These are phyloP conservation scores for Zelostemma sp. DNA, from an alignment of 1,140 invertebrate genomes.

Conservation along the genomic window DNA sequence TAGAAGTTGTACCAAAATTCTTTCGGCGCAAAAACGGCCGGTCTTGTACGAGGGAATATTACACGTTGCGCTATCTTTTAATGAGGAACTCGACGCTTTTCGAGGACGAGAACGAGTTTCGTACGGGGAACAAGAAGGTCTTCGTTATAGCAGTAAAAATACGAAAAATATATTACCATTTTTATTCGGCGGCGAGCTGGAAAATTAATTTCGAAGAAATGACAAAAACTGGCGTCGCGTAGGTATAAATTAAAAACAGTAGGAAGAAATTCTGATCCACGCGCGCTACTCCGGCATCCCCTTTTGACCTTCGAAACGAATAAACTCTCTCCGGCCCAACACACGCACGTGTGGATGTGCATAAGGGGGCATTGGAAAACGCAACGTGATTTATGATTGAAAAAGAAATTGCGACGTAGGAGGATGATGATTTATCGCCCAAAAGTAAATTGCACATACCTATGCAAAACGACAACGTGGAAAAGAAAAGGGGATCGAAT, in stretches of 20 bases:
- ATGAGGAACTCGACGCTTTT: no score
- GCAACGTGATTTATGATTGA: slow-evolving; percentile 53
- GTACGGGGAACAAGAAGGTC: no score
- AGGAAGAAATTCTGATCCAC: neutral
- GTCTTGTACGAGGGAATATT: no score
- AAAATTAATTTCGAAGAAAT: neutral
- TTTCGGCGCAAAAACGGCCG: no score
- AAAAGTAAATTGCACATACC: slow-evolving; percentile 55
- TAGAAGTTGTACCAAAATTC: no score
- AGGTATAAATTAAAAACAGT: no score
- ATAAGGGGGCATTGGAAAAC: slow-evolving; percentile 1
- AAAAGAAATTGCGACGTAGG: slow-evolving; percentile 59
- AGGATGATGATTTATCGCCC: slow-evolving; percentile 57
- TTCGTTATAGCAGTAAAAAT: no score
- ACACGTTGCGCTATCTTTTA: no score
- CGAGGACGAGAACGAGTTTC: no score
- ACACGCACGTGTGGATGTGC: slow-evolving; percentile 4
- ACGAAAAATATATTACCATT: neutral
- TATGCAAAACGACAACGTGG: slow-evolving; percentile 21
- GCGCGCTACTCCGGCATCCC: neutral
- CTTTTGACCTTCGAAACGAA: slow-evolving; percentile 10
- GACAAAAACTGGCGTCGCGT: no score
- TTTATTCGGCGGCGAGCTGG: neutral
- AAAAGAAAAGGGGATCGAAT: slow-evolving; percentile 10
- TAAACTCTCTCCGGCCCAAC: neutral